Base-by-base conservation (phyloP, 2,888 invertebrate genomes). In the Abscondita cerata region DNA sequence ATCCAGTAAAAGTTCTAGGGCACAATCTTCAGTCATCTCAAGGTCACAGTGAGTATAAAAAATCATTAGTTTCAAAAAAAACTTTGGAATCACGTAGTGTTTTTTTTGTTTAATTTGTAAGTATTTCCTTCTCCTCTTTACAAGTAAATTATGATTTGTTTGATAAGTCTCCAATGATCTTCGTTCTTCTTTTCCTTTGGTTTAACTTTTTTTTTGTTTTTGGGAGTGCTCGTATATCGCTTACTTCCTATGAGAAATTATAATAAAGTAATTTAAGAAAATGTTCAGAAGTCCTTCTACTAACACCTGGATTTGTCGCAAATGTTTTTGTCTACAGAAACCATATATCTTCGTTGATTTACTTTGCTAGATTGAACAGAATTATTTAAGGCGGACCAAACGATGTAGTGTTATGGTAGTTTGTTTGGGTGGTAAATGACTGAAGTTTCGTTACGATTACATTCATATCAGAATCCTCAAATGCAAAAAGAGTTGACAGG, bases 31-130 rank as follows among this genome's bases (percentile, higher is more conserved):
- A 40, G n/a, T 40, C 13, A 40, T 40, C 12, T 13, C 40, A 15
- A 40, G 40, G 40, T 40, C 40, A 40, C n/a, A 36, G 13, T 40
- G 13, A 40, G 40, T n/a, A 40, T 40, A 15, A 40, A 40, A 40
- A 8, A 13, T 40, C 40, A 40, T 40, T 13, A 40, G 40, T 40
- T 40, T 40, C 13, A 40, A 40, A 40, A 15, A 15, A 40, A 40
- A 13, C 40, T 40, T 40, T 12, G 36, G 36, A 40, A 40, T 40
- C 13, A 40, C 13, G 40, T 40, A 15, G 13, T 40, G 1, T 40
- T 40, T 40, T 6, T 25, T 40, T 40, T 40, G 40, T 40, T 40
- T 40, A 40, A 40, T 40, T 40, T 12, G 40, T 12, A 36, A 11
- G 36, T 36, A 36, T 40, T 40, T 15, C 15, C 2, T 15, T 40